A percentile compares a stretch with the other conserved stretches of the same genome.
Evolutionary conservation across 1,140 invertebrate species (phyloP).

Genomic region (Drosophila punjabiensis): DNA sequence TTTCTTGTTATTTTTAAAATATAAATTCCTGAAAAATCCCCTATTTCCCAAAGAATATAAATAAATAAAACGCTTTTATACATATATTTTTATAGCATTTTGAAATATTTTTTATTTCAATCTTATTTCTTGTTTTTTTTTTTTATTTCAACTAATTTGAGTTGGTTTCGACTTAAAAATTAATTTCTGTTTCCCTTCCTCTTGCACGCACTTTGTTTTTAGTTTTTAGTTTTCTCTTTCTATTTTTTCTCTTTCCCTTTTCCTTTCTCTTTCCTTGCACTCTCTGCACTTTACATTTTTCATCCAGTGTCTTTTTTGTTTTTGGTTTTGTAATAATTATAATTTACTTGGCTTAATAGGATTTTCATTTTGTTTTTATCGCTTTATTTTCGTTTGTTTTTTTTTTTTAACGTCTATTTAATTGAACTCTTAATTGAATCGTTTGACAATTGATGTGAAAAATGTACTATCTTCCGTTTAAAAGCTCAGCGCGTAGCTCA

Average conservation of each 20-base stretch:
- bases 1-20: no score
- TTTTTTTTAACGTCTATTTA: conserved; percentile 48
- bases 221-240: conserved; percentile 14
- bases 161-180: conserved; percentile 55
- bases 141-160: conserved; percentile 81
- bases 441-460: conserved; percentile 71
- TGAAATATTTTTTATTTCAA: conserved; percentile 48
- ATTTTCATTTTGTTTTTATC: conserved; percentile 55
- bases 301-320: conserved; percentile 6
- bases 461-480: conserved; percentile 36
- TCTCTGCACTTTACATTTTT: conserved; percentile 31
- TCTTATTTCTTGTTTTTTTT: conserved; percentile 40
- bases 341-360: conserved; percentile 81
- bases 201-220: conserved; percentile 56
- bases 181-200: conserved; percentile 36
- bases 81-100: not conserved
- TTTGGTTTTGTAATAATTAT: conserved; percentile 55
- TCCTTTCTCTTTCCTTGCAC: conserved; percentile 21
- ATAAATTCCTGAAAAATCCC: no score
- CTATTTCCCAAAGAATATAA: not conserved
- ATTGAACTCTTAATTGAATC: conserved; percentile 81
- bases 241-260: conserved; percentile 4
- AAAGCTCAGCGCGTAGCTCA: conserved; percentile 69
- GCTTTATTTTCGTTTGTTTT: conserved; percentile 23
- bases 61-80: not conserved